Conservation (phyloP, 2,888 invertebrate species). For the Acheta domesticus region DNA sequence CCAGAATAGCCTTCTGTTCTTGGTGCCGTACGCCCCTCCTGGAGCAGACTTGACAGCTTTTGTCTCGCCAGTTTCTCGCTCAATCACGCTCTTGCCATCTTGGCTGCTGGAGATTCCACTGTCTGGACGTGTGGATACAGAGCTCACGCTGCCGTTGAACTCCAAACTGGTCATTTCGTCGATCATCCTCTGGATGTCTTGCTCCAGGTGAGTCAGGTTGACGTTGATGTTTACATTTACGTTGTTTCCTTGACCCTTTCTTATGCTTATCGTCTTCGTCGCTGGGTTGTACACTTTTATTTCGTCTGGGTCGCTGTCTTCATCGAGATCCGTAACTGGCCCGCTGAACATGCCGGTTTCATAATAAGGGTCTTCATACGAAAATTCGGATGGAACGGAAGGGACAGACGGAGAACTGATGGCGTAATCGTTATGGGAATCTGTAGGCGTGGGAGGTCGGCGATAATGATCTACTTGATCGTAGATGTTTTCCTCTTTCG, state of each 20-base stretch:
- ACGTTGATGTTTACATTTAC: not conserved
- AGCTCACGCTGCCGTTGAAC: not conserved
- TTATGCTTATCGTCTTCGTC: not conserved
- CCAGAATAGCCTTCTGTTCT: not conserved
- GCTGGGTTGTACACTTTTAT: conserved; percentile 1
- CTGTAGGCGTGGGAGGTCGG: not conserved
- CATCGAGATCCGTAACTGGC: not conserved
- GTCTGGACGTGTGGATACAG: not conserved
- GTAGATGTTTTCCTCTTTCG: not conserved
- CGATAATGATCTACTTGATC: not conserved
- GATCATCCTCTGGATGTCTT: conserved; percentile 6
- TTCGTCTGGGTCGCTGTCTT: not conserved
- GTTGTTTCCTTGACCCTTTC: not conserved
- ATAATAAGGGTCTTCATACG: not conserved
- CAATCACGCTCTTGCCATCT: not conserved
- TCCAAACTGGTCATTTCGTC: not conserved
- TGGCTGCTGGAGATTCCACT: not conserved
- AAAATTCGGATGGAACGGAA: not conserved
- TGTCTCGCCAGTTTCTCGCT: not conserved
- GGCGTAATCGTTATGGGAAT: not conserved
- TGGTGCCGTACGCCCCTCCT: not conserved
- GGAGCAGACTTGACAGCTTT: not conserved
- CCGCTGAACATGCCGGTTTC: not conserved
- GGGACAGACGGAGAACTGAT: not conserved
- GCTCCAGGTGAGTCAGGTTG: not conserved